Conservation (phyloP, 2,113 vertebrate genomes). For the Cyanoderma ruficeps region DNA sequence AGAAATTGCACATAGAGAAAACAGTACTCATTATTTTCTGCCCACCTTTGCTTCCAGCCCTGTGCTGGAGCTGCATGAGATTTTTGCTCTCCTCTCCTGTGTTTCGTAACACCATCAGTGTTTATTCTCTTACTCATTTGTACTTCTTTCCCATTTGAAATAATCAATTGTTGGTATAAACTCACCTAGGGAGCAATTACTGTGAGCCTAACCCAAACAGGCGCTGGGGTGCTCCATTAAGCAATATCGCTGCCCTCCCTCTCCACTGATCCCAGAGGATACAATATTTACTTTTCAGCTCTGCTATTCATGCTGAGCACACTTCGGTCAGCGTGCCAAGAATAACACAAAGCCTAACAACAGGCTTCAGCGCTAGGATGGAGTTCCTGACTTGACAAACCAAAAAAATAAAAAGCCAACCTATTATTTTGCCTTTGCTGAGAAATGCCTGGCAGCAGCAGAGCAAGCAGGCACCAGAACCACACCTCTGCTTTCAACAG, state of each 20-base stretch:
- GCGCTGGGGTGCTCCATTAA: slow-evolving; percentile 40
- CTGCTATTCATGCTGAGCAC: not conserved
- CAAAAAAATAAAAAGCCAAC: not conserved
- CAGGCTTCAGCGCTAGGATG: not conserved
- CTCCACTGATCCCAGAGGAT: slow-evolving; percentile 38
- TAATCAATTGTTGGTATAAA: slow-evolving; percentile 45
- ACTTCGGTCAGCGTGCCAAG: not conserved
- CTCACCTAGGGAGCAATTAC: slow-evolving; percentile 67
- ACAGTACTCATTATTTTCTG: not conserved
- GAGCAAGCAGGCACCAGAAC: not conserved
- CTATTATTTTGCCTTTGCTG: slow-evolving; percentile 16
- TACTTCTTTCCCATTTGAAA: slow-evolving; percentile 53
- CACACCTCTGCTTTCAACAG: not conserved
- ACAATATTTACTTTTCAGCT: slow-evolving; percentile 48
- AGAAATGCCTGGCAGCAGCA: not conserved
- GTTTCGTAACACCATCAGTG: slow-evolving; percentile 28
- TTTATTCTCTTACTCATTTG: slow-evolving; percentile 56
- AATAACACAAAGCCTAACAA: slow-evolving; percentile 44
- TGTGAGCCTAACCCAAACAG: slow-evolving; percentile 62
- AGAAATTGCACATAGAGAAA: not conserved
- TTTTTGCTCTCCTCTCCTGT: not conserved
- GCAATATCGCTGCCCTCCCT: not conserved
- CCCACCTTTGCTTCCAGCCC: not conserved
- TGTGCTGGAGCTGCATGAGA: not conserved
- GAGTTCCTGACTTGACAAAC: slow-evolving; percentile 32